Evolutionary conservation across 1,140 invertebrate genomes (phyloP).

Genomic region (Brevipalpus yothersi): DNA sequence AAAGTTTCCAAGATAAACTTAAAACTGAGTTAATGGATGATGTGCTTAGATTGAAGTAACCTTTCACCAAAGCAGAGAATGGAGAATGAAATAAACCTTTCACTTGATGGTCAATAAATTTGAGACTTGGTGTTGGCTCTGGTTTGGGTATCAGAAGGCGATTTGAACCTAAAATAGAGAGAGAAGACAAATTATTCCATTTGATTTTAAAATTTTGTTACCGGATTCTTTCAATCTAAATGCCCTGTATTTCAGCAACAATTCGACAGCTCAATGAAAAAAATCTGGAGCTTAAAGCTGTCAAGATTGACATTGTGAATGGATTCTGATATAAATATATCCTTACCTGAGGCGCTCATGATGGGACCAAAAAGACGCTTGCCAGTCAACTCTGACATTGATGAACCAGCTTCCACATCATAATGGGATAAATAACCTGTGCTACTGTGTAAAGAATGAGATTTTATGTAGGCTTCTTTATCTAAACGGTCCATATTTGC

Average conservation of each 20-base stretch:
- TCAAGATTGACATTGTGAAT: too few species aligned
- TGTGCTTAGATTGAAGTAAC: slow-evolving; percentile 61
- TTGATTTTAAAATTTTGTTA: not conserved
- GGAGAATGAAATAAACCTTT: slow-evolving; percentile 69
- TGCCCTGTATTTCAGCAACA: too few species aligned
- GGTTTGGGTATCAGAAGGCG: too few species aligned
- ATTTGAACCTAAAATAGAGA: too few species aligned
- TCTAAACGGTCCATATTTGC: slow-evolving; percentile 23
- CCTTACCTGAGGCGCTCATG: too few species aligned
- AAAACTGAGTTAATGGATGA: slow-evolving; percentile 66
- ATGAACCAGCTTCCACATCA: slow-evolving; percentile 13
- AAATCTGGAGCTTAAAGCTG: too few species aligned
- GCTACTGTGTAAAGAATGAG: slow-evolving; percentile 13
- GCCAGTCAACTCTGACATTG: not conserved
- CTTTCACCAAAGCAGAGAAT: slow-evolving; percentile 65
- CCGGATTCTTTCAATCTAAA: not conserved
- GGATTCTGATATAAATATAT: too few species aligned
- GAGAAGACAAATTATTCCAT: too few species aligned
- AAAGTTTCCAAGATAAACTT: slow-evolving; percentile 72
- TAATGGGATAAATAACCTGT: slow-evolving; percentile 14
- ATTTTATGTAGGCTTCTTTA: slow-evolving; percentile 8
- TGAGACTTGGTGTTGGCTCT: slow-evolving; percentile 30
- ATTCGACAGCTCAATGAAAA: too few species aligned
- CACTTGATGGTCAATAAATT: slow-evolving; percentile 61
- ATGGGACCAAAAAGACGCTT: too few species aligned